Conservation (phyloP, 2,113 vertebrate genomes). For the Peromyscus maniculatus region DNA sequence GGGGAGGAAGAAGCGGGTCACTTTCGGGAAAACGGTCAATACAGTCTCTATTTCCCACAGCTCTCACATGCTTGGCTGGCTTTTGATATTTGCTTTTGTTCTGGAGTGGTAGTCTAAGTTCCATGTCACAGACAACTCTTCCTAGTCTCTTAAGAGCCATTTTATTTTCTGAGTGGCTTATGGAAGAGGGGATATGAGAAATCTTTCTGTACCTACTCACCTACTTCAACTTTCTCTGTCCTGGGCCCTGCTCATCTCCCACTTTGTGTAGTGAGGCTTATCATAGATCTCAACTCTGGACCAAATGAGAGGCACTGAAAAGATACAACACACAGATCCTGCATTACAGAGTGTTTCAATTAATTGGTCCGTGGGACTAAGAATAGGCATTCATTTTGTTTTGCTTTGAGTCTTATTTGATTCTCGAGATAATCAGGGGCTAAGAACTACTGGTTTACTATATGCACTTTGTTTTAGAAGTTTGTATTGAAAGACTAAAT, state of each 20-base stretch:
- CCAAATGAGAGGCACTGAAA: background rate
- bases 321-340: background rate
- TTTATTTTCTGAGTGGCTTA: conserved; percentile 4
- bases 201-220: background rate
- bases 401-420: background rate
- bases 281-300: background rate
- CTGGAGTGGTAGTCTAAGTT: background rate
- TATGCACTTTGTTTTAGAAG: background rate
- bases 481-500: background rate
- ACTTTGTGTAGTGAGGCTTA: background rate
- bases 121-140: background rate
- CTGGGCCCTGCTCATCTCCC: background rate
- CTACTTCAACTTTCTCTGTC: background rate
- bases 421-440: background rate
- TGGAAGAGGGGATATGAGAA: background rate
- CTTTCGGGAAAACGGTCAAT: background rate
- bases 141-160: background rate
- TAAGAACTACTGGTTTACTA: background rate
- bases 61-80: background rate
- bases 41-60: background rate
- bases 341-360: background rate
- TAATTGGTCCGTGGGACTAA: background rate
- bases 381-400: background rate
- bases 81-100: background rate
- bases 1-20: background rate